These are phyloP conservation scores for Umimayanthus chanpuru DNA, from an alignment of 92 coral and sea anemone genomes.

Conservation along the genomic window DNA sequence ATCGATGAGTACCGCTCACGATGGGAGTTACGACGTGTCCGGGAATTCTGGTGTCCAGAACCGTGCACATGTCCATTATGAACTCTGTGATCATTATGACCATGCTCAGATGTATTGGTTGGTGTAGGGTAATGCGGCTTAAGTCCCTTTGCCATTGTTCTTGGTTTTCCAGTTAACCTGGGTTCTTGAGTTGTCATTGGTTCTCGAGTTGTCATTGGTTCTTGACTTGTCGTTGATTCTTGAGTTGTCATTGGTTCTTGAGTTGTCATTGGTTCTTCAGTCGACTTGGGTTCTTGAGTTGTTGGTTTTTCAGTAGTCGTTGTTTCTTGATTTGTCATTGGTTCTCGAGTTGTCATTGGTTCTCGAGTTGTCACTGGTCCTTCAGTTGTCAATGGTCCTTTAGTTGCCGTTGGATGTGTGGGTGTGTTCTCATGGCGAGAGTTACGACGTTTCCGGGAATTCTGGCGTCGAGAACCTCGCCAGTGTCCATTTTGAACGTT, in stretches of 20 bases:
- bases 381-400: background rate
- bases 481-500: background rate
- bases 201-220: background rate
- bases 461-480: background rate
- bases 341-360: background rate
- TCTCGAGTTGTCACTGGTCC: background rate
- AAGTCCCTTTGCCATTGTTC: background rate
- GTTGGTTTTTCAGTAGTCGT: background rate
- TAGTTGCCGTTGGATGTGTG: background rate
- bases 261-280: background rate
- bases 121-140: background rate
- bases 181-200: background rate
- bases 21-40: background rate
- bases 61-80: background rate
- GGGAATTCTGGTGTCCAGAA: background rate
- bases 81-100: background rate
- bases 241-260: background rate
- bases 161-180: background rate
- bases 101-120: background rate
- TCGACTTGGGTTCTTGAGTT: background rate
- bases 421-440: background rate
- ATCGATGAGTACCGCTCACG: background rate
- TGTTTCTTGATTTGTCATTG: too few species aligned
- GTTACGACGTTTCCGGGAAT: background rate
- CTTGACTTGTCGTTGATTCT: background rate